Conservation (phyloP, 1,140 invertebrate species). For the Acyrthosiphon pisum region DNA sequence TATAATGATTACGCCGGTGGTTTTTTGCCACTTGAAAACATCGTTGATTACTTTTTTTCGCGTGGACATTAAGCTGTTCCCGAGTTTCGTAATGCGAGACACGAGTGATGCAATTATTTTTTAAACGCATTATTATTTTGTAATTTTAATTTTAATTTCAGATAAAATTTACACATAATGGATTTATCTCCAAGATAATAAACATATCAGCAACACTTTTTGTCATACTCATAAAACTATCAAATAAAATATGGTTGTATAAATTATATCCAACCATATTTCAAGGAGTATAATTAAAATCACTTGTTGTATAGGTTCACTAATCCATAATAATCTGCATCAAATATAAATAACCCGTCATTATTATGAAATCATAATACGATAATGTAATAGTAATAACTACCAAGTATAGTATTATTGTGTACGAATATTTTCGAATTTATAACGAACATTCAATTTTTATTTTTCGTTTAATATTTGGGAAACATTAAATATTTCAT, state of each 20-base stretch:
- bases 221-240: background rate
- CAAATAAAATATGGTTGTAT: background rate
- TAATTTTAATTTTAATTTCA: background rate
- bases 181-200: background rate
- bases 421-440: background rate
- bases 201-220: background rate
- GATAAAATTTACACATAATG: background rate
- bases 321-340: background rate
- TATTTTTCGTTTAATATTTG: background rate
- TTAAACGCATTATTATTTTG: background rate
- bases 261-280: background rate
- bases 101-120: background rate
- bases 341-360: background rate
- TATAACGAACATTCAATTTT: background rate
- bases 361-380: background rate
- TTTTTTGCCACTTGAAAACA: background rate
- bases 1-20: background rate
- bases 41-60: background rate
- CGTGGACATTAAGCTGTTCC: background rate
- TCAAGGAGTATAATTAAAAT: background rate
- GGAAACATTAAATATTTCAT: constrained; percentile 12
- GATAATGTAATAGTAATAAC: background rate
- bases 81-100: background rate
- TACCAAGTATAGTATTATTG: background rate
- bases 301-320: background rate